Base-by-base conservation (phyloP, 1,140 invertebrate genomes). In the Calycopis cecrops region DNA sequence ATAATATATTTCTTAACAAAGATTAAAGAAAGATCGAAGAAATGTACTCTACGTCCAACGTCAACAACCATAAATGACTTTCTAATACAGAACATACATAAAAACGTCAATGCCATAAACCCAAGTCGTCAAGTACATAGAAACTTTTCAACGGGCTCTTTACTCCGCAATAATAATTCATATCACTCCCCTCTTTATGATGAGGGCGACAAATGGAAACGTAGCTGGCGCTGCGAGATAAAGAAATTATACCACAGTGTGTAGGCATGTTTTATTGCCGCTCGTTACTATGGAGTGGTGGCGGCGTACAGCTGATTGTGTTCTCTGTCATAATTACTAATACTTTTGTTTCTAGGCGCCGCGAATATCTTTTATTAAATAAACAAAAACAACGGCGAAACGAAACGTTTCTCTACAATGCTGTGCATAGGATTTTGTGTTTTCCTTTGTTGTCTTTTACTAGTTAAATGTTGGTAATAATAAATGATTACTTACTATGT, bases 191-290 rank as follows among this genome's bases (percentile, higher is more conserved):
- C 57, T 59, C 63, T 71, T 73, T 71, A 69, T 73, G 73, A 79
- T 70, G 72, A 71, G 68, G 62, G 57, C 63, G 67, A 75, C 68
- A 71, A 76, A 76, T 79, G 68, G 63, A 65, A 75, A 64, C 66
- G 62, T 61, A 58, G 70, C 76, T 77, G 76, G 54, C 65, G 59
- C 53, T 55, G 52, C 50, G 65, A 71, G 74, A 77, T 79, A 77
- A 77, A 79, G 74, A 79, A 77, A 76, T 79, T 72, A 79, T 73
- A 70, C 63, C 55, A 50, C 58, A 59, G 65, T 66, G 63, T 70
- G 65, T 60, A 66, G 64, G 69, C 70, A 66, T 71, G 70, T 75
- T 76, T 79, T 79, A 79, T 79, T 76, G 63, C 71, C 16, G 16
- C 62, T 69, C 65, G 65, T 74, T 72, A 71, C 55, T 57, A 56